A percentile compares a stretch with the other conserved stretches of the same genome.
Evolutionary conservation across 1,140 invertebrate genomes (phyloP).

Genomic region (Drosophila willistoni): DNA sequence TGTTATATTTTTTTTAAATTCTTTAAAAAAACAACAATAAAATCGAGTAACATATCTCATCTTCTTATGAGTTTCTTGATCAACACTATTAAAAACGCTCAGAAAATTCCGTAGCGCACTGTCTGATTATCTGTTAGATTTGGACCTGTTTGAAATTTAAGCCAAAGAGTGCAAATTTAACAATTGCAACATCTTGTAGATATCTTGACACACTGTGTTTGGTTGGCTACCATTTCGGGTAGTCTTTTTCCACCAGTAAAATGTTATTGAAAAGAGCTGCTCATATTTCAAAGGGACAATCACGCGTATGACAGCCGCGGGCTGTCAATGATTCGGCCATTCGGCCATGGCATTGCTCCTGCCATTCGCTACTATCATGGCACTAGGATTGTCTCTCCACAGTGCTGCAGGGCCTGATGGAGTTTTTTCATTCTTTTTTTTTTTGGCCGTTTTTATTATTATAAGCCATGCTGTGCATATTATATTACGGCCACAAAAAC

Average conservation of each 20-base stretch:
- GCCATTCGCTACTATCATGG: constrained; percentile 11
- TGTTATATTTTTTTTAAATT: too few species aligned
- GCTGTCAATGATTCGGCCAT: constrained; percentile 62
- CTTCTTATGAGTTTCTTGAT: too few species aligned
- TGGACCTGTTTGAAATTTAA: too few species aligned
- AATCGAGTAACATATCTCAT: too few species aligned
- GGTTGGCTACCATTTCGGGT: not conserved
- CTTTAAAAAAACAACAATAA: too few species aligned
- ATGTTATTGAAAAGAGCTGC: constrained; percentile 79
- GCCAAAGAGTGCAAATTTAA: too few species aligned
- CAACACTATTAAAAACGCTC: too few species aligned
- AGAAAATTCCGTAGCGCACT: too few species aligned
- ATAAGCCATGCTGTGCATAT: constrained; percentile 80
- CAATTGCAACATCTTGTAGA: not conserved
- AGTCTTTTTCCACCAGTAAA: constrained; percentile 26
- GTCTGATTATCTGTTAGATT: too few species aligned
- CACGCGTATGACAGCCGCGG: constrained; percentile 78
- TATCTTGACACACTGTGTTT: constrained; percentile 12
- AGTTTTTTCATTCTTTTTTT: constrained; percentile 25
- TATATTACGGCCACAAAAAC: constrained; percentile 77
- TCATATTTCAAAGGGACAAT: constrained; percentile 80
- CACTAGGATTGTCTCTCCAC: not conserved
- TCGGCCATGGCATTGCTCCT: constrained; percentile 49
- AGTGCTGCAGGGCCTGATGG: constrained; percentile 61
- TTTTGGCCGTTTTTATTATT: constrained; percentile 74